Base-by-base conservation (phyloP, 2,113 vertebrate species). In the Tachysurus vachellii region DNA sequence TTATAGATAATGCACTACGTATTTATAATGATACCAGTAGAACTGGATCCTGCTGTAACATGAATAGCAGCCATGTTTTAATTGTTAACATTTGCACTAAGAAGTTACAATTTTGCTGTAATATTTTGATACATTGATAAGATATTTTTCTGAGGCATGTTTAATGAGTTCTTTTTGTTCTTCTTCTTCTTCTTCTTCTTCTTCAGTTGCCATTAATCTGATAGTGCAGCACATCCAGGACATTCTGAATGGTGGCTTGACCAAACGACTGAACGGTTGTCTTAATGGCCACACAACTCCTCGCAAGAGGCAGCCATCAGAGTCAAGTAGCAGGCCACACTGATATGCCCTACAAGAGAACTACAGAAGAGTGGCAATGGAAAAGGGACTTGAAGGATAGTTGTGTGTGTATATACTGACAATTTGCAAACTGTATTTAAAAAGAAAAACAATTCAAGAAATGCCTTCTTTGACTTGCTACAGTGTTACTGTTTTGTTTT, bases 181-280 rank as follows among this genome's bases (percentile, higher is more conserved):
- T 16, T 31, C 61, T 12, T 31, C 2, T 83, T 61, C 86, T 56
- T 2, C 64, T 36, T 90, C 87, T 88, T 50, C 10, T 19, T 42
- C 10, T 88, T 7, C 93, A 99, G 98, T 99, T 93, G 97, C 98
- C 90, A 99, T 99, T 92, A 99, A 99, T 92, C 94, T 99, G 84
- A 99, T 99, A 0, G 97, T 99, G 87, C 97, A 99, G 91, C 97
- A 99, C 92, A 99, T 99, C 92, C 98, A 99, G 95, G 98, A 99
- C 94, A 98, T 99, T 92, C 94, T 99, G 17, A 99, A 95, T 0
- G 97, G 97, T 2, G 97, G 97, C 82, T 92, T 96, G 88, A 97
- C 94, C 91, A 99, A 99, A 85, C 95, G 97, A 42, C 93, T 96
- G 91, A 98, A 96, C 0, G 95, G 96, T 62, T 98, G 91, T 88